Base-by-base conservation (phyloP, 2,888 invertebrate genomes). In the Parascotia fuliginaria region DNA sequence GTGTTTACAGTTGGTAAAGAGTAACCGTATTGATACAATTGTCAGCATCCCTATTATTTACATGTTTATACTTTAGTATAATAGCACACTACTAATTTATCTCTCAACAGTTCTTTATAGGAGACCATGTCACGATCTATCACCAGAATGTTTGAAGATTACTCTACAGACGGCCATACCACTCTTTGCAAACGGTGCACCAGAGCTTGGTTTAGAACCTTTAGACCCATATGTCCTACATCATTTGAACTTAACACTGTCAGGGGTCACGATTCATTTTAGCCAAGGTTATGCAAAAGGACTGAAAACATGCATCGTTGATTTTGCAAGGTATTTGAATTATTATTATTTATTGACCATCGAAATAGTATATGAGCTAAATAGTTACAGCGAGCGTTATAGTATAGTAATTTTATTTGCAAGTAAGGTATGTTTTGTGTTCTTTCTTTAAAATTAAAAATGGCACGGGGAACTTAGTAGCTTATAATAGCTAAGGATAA, bases 201-300 rank as follows among this genome's bases (percentile, higher is more conserved):
- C 80, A 6, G 79, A 81, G 32, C 47, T 79, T 1, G 81, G 77
- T 0, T 55, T 84, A 7, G 65, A 74, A 14, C 34, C 66, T 9
- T 47, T 84, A 9, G 86, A 87, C 48, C 85, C 87, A 0, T 81
- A 83, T 27, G 12, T 45, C 9, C 63, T 86, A 5, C 65, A 80
- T 4, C 62, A 75, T 14, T 36, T 87, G 9, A 61, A 77, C 24
- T 44, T 86, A 7, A 60, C 60, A 2, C 52, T 87, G 14, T 72
- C 81, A 11, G 82, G 80, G 0, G 71, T 87, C 0, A 56, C 43
- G 4, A 75, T 83, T 13, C 50, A 70, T 1, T 79, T 87, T 19
- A 60, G 51, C 9, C 38, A 81, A 7, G 86, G 83, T 0, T 46
- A 61, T 3, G 71, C 77, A 1, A 77, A 54, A 39, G 87, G 86